phyloP scores from a whole-genome alignment of 2,797 vertebrate species.

The Bradypodion ventrale region DNA sequence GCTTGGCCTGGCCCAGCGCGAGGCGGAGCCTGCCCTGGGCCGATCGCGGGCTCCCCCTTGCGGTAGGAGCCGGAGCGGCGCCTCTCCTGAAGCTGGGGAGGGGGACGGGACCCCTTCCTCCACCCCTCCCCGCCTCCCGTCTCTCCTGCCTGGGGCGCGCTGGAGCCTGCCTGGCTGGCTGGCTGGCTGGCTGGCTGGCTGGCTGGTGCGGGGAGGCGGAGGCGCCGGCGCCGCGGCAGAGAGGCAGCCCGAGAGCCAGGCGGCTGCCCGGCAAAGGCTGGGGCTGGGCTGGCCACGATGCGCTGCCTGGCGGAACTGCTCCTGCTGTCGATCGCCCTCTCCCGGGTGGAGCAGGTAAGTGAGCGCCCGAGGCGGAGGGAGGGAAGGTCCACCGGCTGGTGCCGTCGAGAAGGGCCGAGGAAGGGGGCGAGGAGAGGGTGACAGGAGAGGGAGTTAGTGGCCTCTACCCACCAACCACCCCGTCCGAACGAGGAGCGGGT shows the following conservation, averaged over 20 bases:
- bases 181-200: background rate
- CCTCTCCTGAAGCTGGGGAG: conserved; percentile 1
- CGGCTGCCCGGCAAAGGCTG: background rate
- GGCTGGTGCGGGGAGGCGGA: conserved; percentile 22
- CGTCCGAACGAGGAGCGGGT: background rate
- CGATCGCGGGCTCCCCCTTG: background rate
- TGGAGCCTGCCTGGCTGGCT: background rate
- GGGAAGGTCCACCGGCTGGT: background rate
- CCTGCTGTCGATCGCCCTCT: conserved; percentile 30
- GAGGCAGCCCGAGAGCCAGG: too few relatives aligned
- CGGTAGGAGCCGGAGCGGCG: background rate
- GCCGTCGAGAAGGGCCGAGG: background rate
- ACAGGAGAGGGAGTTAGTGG: background rate
- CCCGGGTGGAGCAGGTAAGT: conserved; percentile 38
- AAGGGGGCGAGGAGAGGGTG: background rate
- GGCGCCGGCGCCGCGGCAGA: conserved; percentile 2
- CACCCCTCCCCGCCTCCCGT: background rate
- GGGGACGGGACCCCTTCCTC: background rate
- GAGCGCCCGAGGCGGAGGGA: background rate
- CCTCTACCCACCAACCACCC: too few relatives aligned
- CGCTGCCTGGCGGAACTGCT: conserved; percentile 17
- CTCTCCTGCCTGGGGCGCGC: background rate
- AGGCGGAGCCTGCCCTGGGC: conserved; percentile 3
- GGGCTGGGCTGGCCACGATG: conserved; percentile 28
- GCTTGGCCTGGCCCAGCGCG: conserved; percentile 13